Percentiles rank a stretch among this genome's conserved stretches.
These are phyloP conservation scores for Drosophila lini DNA, from an alignment of 1,140 invertebrate genomes.

Conservation along the genomic window DNA sequence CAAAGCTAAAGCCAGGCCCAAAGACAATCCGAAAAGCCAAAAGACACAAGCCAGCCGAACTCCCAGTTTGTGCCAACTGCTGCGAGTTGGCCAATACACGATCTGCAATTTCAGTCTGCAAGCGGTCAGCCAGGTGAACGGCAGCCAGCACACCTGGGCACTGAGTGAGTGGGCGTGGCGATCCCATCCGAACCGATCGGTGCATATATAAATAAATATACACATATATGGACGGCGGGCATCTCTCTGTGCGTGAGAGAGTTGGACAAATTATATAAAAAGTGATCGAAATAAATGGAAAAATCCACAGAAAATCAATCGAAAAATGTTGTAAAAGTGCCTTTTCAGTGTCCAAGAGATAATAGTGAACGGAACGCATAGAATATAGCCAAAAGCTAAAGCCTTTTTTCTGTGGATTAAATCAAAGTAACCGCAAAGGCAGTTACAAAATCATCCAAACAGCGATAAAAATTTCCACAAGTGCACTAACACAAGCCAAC, in stretches of 20 bases:
- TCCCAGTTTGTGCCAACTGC: slow-evolving; percentile 69
- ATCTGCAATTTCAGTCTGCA: slow-evolving; percentile 83
- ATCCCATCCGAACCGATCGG: slow-evolving; percentile 35
- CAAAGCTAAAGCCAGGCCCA: slow-evolving; percentile 19
- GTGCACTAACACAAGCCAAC: slow-evolving; percentile 31
- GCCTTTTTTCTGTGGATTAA: slow-evolving; percentile 19
- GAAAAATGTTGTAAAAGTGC: neutral
- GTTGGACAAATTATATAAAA: slow-evolving; percentile 68
- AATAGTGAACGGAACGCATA: slow-evolving; percentile 5
- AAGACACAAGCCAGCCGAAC: slow-evolving; percentile 48
- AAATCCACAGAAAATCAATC: slow-evolving; percentile 9
- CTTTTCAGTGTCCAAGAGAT: neutral
- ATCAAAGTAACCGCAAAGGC: slow-evolving; percentile 40
- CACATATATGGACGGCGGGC: slow-evolving; percentile 7
- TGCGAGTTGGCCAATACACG: slow-evolving; percentile 75
- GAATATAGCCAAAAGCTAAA: neutral
- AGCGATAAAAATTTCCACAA: slow-evolving; percentile 51
- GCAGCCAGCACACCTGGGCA: slow-evolving; percentile 72
- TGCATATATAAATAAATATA: slow-evolving; percentile 35
- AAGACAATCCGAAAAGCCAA: slow-evolving; percentile 43
- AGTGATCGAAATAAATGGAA: slow-evolving; percentile 18
- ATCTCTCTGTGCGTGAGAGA: slow-evolving; percentile 28
- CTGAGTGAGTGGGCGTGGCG: slow-evolving; percentile 71
- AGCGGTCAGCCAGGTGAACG: slow-evolving; percentile 82
- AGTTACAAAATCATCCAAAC: slow-evolving; percentile 53